Base-by-base conservation (phyloP, 2,888 invertebrate genomes). In the Sipha maydis region DNA sequence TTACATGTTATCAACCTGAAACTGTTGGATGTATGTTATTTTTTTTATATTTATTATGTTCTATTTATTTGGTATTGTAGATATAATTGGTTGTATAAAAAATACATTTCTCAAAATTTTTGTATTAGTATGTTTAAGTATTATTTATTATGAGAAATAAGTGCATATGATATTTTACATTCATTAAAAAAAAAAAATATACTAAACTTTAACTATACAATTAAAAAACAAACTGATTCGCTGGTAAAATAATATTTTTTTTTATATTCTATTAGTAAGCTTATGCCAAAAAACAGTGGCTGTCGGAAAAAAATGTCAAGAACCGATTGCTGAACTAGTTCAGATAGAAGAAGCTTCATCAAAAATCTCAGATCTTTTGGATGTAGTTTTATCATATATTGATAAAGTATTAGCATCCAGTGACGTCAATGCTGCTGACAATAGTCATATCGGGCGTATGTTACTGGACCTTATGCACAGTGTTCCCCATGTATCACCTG, bases 391-490 rank as follows among this genome's bases (percentile, higher is more conserved):
- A 89, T 93, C 93, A 90, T 98, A 98, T 92, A 98, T 99, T 25
- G 98, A 99, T 91, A 98, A 98, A 91, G 98, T 99, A 89, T 93
- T 98, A 91, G 94, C 96, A 1, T 96, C 98, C 93, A 97, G 97
- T 92, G 96, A 96, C 83, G 80, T 14, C n/a, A 86, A 80, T 11
- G 73, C 73, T 41, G 79, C 86, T 17, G 86, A 86, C 25, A 80
- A 86, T 34, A 86, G 86, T 69, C 71, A 86, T 56, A 96, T 98
- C 19, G 99, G 99, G 0, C 94, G 99, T 73, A 95, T 96, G 90
- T 93, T 99, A 90, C 94, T 99, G 91, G 96, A 97, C 92, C 94
- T 99, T 92, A 96, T 98, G 73, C 95, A 97, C 92, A 96, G 96
- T 28, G 97, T 98, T 90, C 98, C 98, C 78, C 96, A 96, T 92